Base-by-base conservation (phyloP, 2,113 vertebrate species). In the Bombycilla garrulus region DNA sequence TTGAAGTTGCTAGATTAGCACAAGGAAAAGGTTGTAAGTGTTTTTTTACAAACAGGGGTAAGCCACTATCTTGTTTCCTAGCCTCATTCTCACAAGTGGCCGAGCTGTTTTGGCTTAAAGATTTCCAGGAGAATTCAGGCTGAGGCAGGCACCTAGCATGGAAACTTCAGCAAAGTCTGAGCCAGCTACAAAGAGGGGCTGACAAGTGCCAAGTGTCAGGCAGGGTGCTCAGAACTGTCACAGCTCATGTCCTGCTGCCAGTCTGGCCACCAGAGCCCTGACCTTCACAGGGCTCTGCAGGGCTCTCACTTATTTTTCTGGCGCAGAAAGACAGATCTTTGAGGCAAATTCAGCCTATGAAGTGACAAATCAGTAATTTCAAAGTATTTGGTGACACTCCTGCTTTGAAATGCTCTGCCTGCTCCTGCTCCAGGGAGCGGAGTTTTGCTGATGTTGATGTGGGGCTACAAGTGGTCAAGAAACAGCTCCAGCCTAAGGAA, bases 1-100 rank as follows among this genome's bases (percentile, higher is more conserved):
- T 95, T 81, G 65, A 76, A 93, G 72, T 94, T 92, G 80, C 79
- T 73, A 91, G 88, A 86, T 92, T 77, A 95, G 76, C 77, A 86
- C 79, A 88, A 93, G 86, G 94, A 65, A 94, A 78, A 95, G 82
- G 86, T 74, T 90, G 74, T 92, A 80, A 88, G 80, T 56, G 5
- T 7, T 78, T 85, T 93, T 92, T 88, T 92, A 53, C 69, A 77
- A 74, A 61, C 36, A 28, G 5, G 61, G 23, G 48, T 81, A 50
- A 92, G 92, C 28, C 53, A 18, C 82, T 90, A 3, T 93, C 71
- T 94, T 92, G 77, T 90, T 93, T 92, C 93, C 71, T 81, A 71
- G 44, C 88, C 53, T 81, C 16, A 4, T 86, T 90, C 76, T 93
- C 86, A 88, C 76, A 70, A 86, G 60, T 66, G 88, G 81, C 81